These are phyloP conservation scores for Ochlodes sylvanus DNA, from an alignment of 2,888 invertebrate genomes.

Conservation along the genomic window DNA sequence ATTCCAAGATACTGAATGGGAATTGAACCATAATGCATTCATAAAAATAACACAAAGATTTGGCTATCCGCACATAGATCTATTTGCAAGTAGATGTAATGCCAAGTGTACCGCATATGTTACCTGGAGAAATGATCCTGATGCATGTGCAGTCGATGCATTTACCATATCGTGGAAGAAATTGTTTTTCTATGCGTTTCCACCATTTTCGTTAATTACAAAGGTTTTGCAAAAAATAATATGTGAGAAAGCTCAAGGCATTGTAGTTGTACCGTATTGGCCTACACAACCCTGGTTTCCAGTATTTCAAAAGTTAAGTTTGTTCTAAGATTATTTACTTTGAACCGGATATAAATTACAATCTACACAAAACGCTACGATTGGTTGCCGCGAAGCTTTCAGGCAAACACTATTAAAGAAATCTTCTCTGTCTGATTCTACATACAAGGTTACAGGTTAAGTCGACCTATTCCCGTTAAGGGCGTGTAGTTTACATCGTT, in stretches of 20 bases:
- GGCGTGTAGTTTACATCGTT: no score
- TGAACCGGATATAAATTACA: conserved; percentile 18
- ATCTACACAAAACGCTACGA: conserved; percentile 15
- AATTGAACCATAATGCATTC: no score
- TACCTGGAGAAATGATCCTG: conserved; percentile 29
- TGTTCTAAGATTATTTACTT: conserved; percentile 2
- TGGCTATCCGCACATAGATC: no score
- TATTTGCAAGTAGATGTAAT: conserved; percentile 35
- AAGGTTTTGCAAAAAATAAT: conserved; percentile 36
- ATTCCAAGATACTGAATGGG: no score
- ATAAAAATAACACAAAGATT: no score
- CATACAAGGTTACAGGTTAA: no score
- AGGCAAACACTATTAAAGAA: conserved; percentile 16
- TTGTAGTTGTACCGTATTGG: conserved; percentile 39
- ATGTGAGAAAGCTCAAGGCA: conserved; percentile 31
- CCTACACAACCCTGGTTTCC: conserved; percentile 34
- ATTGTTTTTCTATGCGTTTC: conserved; percentile 37
- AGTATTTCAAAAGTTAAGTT: conserved; percentile 5
- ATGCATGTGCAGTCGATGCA: conserved; percentile 26
- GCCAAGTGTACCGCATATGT: conserved; percentile 26
- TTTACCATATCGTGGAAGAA: conserved; percentile 33
- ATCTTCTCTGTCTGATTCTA: conserved; percentile 23
- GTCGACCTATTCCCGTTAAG: no score
- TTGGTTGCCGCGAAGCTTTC: conserved; percentile 32
- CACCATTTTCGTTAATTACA: conserved; percentile 25